Evolutionary conservation across 2,113 vertebrate genomes (phyloP).

Genomic region (Antidorcas marsupialis): DNA sequence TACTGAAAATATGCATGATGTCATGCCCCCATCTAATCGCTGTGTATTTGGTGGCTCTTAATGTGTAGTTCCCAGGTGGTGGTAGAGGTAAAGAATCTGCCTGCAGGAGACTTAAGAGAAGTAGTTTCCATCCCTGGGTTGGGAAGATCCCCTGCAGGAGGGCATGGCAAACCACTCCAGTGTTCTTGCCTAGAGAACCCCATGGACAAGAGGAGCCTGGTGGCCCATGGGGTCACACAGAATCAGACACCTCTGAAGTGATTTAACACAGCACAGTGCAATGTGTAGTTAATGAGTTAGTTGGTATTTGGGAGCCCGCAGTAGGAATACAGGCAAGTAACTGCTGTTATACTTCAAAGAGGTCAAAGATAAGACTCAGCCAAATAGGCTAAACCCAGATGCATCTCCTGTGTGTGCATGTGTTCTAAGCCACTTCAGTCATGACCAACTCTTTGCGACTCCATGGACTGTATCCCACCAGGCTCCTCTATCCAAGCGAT

Average conservation of each 20-base stretch:
- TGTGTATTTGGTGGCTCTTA: slow-evolving; percentile 26
- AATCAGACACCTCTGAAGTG: neutral
- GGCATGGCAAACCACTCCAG: neutral
- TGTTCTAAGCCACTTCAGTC: neutral
- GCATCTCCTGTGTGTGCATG: neutral
- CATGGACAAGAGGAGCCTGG: neutral
- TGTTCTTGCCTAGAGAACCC: neutral
- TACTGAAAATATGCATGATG: slow-evolving; percentile 34
- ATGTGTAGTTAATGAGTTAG: slow-evolving; percentile 40
- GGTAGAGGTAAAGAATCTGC: neutral
- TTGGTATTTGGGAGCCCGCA: neutral
- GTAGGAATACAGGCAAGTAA: slow-evolving; percentile 19
- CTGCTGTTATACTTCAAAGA: slow-evolving; percentile 41
- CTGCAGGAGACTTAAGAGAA: neutral
- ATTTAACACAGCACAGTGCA: neutral
- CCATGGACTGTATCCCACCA: neutral
- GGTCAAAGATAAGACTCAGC: slow-evolving; percentile 51
- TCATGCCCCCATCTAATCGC: neutral
- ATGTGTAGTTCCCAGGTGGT: neutral
- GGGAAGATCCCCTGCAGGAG: neutral
- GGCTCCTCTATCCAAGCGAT: neutral
- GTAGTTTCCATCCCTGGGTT: neutral
- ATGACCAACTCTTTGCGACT: neutral
- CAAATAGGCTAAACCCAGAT: slow-evolving; percentile 26
- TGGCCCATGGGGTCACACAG: neutral